Base-by-base conservation (phyloP, 2,888 invertebrate species). In the Drosophila buzzatii region DNA sequence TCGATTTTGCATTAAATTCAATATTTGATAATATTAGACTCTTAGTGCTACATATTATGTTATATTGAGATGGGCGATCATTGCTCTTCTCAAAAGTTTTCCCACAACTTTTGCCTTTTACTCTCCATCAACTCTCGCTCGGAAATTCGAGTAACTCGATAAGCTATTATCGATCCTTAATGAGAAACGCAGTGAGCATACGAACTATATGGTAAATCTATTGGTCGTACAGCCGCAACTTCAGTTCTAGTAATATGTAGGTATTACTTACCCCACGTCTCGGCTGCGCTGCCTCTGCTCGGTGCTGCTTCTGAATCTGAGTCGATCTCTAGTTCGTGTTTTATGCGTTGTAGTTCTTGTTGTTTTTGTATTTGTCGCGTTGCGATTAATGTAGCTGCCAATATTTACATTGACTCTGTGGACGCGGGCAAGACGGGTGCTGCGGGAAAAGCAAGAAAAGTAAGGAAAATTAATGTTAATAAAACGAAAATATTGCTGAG, bases 381-480 rank as follows among this genome's bases (percentile, higher is more conserved):
- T 63, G 49, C 56, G 76, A 71, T 78, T 71, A 42, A 76, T 63
- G 55, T 66, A 70, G 57, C 77, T 79, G 81, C 77, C 81, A 81
- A 81, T 81, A 69, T 77, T 74, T 23, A 62, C 79, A 78, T 76
- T 79, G 68, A 66, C 68, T 75, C 72, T 63, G 47, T 81, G 79
- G 74, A 70, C 71, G 75, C 71, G 74, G 77, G 72, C 81, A 79
- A 73, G 73, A 81, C 79, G 89, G 85, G 84, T 79, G 80, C 90
- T 90, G 82, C 6, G 73, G 65, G 61, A 33, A 47, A 16, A 76
- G 6, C 49, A 45, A 63, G 9, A 45, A 42, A 59, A 35, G 10
- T 23, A 12, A 45, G 61, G 9, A 45, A 42, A 59, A 35, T 16
- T 23, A 12, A 31, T 61, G 16, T 0, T 63, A 27, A 31, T 51